Conservation (phyloP, 2,113 vertebrate species). For the Rattus rattus region DNA sequence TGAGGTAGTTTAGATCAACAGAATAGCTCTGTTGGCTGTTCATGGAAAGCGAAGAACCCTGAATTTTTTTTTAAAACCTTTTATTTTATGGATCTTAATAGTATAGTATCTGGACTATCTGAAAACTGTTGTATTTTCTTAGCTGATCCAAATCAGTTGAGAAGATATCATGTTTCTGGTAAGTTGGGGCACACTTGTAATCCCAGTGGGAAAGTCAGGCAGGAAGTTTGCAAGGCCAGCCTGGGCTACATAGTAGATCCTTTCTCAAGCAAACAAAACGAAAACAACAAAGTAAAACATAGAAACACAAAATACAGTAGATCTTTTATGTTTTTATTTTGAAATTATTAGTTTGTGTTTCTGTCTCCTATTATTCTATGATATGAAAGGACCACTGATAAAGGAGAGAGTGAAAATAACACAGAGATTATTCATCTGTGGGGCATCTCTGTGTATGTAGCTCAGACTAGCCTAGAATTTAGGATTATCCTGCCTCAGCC, state of each 20-base stretch:
- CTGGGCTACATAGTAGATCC: background rate
- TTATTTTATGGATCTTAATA: conserved; percentile 31
- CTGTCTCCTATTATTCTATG: background rate
- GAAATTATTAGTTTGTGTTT: background rate
- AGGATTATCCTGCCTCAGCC: background rate
- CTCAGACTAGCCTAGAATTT: background rate
- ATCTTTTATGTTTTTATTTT: conserved; percentile 20
- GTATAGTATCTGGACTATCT: conserved; percentile 5
- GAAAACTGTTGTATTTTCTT: conserved; percentile 27
- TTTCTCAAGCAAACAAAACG: background rate
- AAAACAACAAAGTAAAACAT: background rate
- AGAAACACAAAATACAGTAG: background rate
- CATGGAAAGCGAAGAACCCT: background rate
- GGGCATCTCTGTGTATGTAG: too few species aligned
- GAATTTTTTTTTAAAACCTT: conserved; percentile 14
- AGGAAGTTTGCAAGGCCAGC: background rate
- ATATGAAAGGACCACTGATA: background rate
- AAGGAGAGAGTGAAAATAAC: background rate
- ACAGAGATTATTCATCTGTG: background rate
- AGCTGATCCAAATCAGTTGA: conserved; percentile 43
- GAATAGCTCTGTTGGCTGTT: background rate
- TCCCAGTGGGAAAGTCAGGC: background rate
- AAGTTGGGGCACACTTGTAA: background rate
- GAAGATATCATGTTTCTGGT: background rate
- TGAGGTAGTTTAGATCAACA: background rate